A percentile compares a stretch with the other conserved stretches of the same genome.
Conservation (phyloP, 2,797 vertebrate genomes). For the Arvicola amphibius region DNA sequence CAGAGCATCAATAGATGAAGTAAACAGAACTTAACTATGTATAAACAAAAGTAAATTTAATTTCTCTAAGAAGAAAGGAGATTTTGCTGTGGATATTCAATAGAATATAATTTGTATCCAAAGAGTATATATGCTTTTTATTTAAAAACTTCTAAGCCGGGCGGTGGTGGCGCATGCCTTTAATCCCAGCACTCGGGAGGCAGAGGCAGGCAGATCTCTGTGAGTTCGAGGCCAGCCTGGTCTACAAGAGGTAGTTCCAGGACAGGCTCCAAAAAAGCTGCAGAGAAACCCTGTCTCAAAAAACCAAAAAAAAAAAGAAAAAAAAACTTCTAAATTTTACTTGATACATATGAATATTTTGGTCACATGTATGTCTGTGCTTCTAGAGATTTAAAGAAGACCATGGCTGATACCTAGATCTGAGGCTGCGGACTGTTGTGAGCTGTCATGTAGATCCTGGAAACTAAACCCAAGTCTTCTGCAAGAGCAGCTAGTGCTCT, state of each 20-base stretch:
- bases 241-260: no score
- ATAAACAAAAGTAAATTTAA: neutral
- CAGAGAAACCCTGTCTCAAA: no score
- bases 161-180: no score
- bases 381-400: neutral
- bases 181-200: no score
- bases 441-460: neutral
- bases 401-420: no score
- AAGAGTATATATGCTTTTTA: neutral
- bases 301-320: no score
- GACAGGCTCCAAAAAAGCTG: no score
- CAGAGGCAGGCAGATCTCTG: no score
- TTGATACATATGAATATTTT: neutral
- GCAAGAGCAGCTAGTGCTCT: neutral
- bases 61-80: neutral
- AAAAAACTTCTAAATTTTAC: neutral
- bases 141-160: no score
- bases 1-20: neutral
- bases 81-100: neutral
- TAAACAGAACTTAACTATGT: neutral
- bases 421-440: neutral
- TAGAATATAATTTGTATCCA: neutral
- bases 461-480: neutral
- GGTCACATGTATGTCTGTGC: neutral
- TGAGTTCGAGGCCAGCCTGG: no score